Base-by-base conservation (phyloP, 2,888 invertebrate genomes). In the Oxystoma pomonae region DNA sequence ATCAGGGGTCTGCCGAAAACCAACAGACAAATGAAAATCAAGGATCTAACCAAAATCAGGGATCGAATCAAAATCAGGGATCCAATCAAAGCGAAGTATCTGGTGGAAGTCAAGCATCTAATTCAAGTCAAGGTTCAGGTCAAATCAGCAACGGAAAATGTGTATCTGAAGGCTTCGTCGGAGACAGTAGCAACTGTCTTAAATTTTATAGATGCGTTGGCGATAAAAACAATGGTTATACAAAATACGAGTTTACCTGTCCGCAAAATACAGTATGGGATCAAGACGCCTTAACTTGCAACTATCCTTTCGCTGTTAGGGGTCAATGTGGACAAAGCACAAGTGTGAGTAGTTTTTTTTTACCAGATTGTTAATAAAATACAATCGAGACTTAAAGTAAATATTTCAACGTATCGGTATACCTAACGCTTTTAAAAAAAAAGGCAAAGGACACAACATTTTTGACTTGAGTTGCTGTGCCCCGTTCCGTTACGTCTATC, bases 201-300 rank as follows among this genome's bases (percentile, higher is more conserved):
- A 81, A 85, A 59, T 92, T 92, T 80, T 90, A 90, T 75, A 84
- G 91, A 69, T 92, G 92, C 78, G 90, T 91, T 19, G 81, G 83
- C 64, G 83, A 85, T 73, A 86, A 85, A 0, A 80, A 83, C 20
- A 85, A 84, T 66, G 82, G 82, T 1, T 89, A 81, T 70, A 86
- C 80, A 57, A 87, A 85, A 78, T 88, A 89, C 74, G 87, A 90
- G 66, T 93, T 90, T 76, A 81, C 81, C 17, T 92, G 92, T 77
- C 88, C 87, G 1, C 85, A 88, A 64, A 91, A 90, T 59, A 92
- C 92, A 2, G 87, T 89, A 50, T 92, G 92, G 91, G 90, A 91
- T 79, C 83, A 86, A 61, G 80, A 82, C 60, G 79, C 86, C 62
- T 81, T 85, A 74, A 84, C 87, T 58, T 93, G 93, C 76, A 91